Evolutionary conservation across 2,113 vertebrate species (phyloP).

Genomic region (Grallaria varia): DNA sequence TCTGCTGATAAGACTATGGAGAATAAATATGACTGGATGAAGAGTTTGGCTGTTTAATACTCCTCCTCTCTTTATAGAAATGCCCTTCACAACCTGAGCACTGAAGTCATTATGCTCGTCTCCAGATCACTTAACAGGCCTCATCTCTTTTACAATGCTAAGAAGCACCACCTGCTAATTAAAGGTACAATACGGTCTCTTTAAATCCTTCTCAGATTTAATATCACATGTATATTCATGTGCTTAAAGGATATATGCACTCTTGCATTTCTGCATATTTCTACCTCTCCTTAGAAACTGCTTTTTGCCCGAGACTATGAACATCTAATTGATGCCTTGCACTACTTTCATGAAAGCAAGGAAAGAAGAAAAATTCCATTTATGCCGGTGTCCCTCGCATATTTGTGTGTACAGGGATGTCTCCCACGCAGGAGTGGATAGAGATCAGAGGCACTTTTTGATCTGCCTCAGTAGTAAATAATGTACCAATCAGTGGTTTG

Average conservation of each 20-base stretch:
- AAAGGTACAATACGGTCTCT: constrained; percentile 12
- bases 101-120: not conserved
- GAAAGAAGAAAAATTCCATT: not conserved
- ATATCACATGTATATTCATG: constrained; percentile 32
- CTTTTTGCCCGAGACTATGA: not conserved
- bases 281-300: not conserved
- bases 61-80: not conserved
- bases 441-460: not conserved
- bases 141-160: constrained; percentile 35
- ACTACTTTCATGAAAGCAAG: not conserved
- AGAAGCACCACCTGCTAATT: constrained; percentile 51
- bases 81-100: not conserved
- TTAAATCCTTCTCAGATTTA: constrained; percentile 39
- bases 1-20: not conserved
- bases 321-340: not conserved
- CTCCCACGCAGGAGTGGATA: not conserved
- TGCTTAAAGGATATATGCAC: constrained; percentile 30
- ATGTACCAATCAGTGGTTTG: not conserved
- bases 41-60: not conserved
- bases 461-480: not conserved
- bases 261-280: constrained; percentile 5
- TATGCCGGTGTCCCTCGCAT: not conserved
- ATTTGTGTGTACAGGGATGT: not conserved
- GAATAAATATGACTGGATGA: not conserved
- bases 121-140: constrained; percentile 32